Percentiles rank a stretch among this genome's conserved stretches.
Evolutionary conservation across 1,140 invertebrate species (phyloP).

Genomic region (Ips typographus): DNA sequence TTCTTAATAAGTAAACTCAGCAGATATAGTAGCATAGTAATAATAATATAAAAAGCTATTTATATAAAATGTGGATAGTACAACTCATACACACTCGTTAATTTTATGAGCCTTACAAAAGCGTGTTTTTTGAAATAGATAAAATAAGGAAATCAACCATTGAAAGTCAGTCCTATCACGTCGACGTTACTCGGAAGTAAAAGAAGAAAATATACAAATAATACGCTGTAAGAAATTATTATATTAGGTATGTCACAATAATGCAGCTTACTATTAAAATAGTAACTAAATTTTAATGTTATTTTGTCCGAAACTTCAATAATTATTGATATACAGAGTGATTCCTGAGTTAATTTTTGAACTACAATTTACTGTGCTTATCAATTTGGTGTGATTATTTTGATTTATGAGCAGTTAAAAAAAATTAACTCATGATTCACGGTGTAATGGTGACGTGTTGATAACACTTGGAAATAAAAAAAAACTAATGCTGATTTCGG

Average conservation of each 20-base stretch:
- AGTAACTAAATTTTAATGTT: too few species aligned
- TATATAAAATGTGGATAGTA: constrained; percentile 27
- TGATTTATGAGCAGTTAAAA: too few species aligned
- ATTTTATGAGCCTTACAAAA: constrained; percentile 21
- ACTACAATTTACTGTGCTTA: too few species aligned
- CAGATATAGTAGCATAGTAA: constrained; percentile 20
- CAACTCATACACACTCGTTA: constrained; percentile 17
- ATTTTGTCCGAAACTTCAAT: too few species aligned
- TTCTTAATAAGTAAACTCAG: constrained; percentile 17
- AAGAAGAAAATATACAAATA: constrained; percentile 22
- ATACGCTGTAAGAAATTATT: too few species aligned
- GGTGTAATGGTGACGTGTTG: background rate
- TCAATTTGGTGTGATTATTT: too few species aligned
- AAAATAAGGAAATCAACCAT: constrained; percentile 17
- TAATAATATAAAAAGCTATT: constrained; percentile 24
- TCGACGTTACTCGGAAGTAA: constrained; percentile 2
- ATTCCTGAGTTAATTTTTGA: too few species aligned
- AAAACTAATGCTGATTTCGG: constrained; percentile 47
- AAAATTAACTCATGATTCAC: too few species aligned
- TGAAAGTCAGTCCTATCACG: constrained; percentile 18
- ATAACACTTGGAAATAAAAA: constrained; percentile 9
- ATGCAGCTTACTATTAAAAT: too few species aligned
- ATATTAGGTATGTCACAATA: too few species aligned
- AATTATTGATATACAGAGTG: too few species aligned
- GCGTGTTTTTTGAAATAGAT: constrained; percentile 4